phyloP scores from a whole-genome alignment of 2,888 invertebrate genomes.

The Amiota minor region DNA sequence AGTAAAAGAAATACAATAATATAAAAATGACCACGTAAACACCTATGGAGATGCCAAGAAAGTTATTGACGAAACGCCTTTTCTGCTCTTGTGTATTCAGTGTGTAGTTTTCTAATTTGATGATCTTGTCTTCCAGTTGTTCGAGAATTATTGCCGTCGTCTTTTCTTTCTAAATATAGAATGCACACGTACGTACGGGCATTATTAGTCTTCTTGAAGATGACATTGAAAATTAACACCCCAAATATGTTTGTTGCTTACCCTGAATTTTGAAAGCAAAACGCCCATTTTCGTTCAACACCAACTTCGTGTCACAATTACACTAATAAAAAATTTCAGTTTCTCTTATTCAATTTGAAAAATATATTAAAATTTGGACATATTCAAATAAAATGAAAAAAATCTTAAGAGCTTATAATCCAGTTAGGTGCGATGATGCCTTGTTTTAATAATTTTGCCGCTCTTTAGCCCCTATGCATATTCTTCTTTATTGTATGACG shows the following conservation, averaged over 20 bases:
- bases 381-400: too few species aligned
- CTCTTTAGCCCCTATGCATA: too few species aligned
- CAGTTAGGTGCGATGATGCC: too few species aligned
- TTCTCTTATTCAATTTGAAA: too few species aligned
- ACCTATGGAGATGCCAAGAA: slow-evolving; percentile 81
- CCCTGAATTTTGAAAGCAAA: slow-evolving; percentile 80
- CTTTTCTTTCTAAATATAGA: slow-evolving; percentile 75
- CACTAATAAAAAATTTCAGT: too few species aligned
- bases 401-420: too few species aligned
- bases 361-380: too few species aligned
- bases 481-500: too few species aligned
- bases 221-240: slow-evolving; percentile 35
- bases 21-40: slow-evolving; percentile 82
- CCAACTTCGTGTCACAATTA: too few species aligned
- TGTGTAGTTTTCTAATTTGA: slow-evolving; percentile 85
- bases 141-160: slow-evolving; percentile 77
- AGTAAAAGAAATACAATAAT: slow-evolving; percentile 86
- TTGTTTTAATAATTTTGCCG: too few species aligned
- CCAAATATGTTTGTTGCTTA: slow-evolving; percentile 73
- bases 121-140: slow-evolving; percentile 85
- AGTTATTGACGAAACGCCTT: slow-evolving; percentile 86
- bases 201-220: slow-evolving; percentile 37
- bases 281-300: slow-evolving; percentile 76
- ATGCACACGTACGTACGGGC: slow-evolving; percentile 36
- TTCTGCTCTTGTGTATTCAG: slow-evolving; percentile 86